Percentiles rank a stretch among this genome's conserved stretches.
These are phyloP conservation scores for Hylia prasina DNA, from an alignment of 2,113 vertebrate genomes.

Conservation along the genomic window DNA sequence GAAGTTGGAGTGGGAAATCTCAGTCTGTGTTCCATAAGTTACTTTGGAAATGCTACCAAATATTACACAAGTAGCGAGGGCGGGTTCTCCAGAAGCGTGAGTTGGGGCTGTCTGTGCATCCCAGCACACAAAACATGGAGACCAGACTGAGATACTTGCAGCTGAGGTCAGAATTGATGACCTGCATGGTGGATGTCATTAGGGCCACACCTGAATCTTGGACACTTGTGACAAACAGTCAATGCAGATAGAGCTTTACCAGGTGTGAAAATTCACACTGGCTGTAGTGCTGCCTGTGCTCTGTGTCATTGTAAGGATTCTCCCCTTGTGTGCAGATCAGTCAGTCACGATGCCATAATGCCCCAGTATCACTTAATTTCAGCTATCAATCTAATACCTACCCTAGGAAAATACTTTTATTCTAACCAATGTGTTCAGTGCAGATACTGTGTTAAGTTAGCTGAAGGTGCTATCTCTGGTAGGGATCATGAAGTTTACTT, in stretches of 20 bases:
- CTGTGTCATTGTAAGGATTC: neutral
- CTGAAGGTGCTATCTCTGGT: neutral
- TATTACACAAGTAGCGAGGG: neutral
- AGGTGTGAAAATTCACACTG: neutral
- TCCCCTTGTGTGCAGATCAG: neutral
- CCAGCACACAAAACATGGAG: neutral
- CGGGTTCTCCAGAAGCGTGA: accelerated
- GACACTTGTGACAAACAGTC: neutral
- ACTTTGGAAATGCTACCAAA: neutral
- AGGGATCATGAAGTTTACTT: neutral
- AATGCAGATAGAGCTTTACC: neutral
- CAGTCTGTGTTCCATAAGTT: neutral
- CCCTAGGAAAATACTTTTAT: neutral
- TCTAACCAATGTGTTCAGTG: neutral
- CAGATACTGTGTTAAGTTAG: neutral
- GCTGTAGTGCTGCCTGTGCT: neutral
- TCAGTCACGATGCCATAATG: neutral
- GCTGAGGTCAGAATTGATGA: neutral
- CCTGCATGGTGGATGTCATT: neutral
- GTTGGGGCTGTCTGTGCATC: neutral
- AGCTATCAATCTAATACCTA: neutral
- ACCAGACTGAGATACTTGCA: accelerated
- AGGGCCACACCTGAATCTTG: neutral
- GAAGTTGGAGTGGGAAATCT: neutral
- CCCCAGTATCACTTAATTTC: neutral